These are phyloP conservation scores for Cyphomyrus discorhynchus DNA, from an alignment of 2,113 vertebrate genomes.

Conservation along the genomic window DNA sequence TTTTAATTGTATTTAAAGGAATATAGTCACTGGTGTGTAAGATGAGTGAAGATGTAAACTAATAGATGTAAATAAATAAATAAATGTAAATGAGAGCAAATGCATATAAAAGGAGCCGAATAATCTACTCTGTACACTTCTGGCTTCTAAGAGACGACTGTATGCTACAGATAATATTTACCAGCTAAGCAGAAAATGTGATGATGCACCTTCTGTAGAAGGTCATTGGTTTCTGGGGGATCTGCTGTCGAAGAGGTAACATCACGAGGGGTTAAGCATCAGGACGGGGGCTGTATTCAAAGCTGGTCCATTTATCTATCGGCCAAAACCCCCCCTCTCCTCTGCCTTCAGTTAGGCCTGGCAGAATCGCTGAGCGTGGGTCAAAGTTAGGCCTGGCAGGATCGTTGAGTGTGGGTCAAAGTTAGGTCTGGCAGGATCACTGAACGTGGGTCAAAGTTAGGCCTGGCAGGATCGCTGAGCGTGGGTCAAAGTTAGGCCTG, in stretches of 20 bases:
- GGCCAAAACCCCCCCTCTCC: not conserved
- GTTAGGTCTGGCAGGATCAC: not conserved
- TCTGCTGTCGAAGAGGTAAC: not conserved
- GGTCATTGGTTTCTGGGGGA: not conserved
- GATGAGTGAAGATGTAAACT: not conserved
- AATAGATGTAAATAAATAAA: not conserved
- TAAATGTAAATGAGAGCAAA: not conserved
- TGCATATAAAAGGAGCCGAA: not conserved
- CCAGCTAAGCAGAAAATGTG: not conserved
- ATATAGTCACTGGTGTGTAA: not conserved
- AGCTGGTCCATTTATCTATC: not conserved
- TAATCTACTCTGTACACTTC: too few species aligned
- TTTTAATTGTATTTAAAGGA: not conserved
- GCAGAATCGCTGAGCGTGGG: not conserved
- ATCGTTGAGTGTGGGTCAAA: not conserved
- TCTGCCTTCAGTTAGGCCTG: not conserved
- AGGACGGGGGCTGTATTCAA: not conserved
- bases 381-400: not conserved
- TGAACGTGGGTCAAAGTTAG: not conserved
- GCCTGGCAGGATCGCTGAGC: not conserved
- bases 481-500: not conserved
- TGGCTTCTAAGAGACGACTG: not conserved
- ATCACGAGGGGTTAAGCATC: not conserved
- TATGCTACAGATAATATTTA: not conserved
- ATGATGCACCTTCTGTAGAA: not conserved